Base-by-base conservation (phyloP, 2,113 vertebrate species). In the Petrocephalus microphthalmus region DNA sequence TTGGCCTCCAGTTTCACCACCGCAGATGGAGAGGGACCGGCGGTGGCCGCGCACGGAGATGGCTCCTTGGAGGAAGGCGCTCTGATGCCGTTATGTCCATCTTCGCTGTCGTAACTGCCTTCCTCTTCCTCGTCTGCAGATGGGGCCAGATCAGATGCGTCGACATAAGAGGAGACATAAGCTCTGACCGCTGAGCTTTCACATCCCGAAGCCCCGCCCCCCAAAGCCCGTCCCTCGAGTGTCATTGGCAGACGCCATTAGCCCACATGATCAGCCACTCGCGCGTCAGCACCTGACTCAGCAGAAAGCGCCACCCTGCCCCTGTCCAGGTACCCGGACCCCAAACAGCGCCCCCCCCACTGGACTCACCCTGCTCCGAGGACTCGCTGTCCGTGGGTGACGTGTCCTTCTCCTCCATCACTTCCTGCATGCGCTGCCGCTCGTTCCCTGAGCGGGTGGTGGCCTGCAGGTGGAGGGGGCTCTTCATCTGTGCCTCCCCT, bases 1-100 rank as follows among this genome's bases (percentile, higher is more conserved):
- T 99, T 98, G 92, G 97, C 98, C 90, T 99, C 98, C 94, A 99
- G 97, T 93, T 98, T 99, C 89, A 99, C 98, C 89, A 99, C 94
- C 0, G 97, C 98, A 2, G 97, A 99, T 0, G 98, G 97, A 0
- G 97, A 98, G 1, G 98, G 97, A 5, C 96, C 97, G 20, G 95
- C 95, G 91, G 96, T n/a, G 0, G 96, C 91, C 19, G 95, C 71
- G 0, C 94, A 88, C 8, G 95, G 91, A 0, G 95, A 56, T 0
- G 95, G 17, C 13, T 97, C 96, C 89, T 94, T 95, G 56, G 89
- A 89, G 5, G 92, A 87, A 0, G 89, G 91, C 20, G 93, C 92
- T 25, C 93, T 94, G 91, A 95, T 90, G 52, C 90, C 90, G 81
- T 95, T 94, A 0, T 95, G 96, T 51, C 94, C 95, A 7, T 96